These are phyloP conservation scores for Ornithorhynchus anatinus DNA, from an alignment of 2,113 vertebrate genomes.

Conservation along the genomic window DNA sequence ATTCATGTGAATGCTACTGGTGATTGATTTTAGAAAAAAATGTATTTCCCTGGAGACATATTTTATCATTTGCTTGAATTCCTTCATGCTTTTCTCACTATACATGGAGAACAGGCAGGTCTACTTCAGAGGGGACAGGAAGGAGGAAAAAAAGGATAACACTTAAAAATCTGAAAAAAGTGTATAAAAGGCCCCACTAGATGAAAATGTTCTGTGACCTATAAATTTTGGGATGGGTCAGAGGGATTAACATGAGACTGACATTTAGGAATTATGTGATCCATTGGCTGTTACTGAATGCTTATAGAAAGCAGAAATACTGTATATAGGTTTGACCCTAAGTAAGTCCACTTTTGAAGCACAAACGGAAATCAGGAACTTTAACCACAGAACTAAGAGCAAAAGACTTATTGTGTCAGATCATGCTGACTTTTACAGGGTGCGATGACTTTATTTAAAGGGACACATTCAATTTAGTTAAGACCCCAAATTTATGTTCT, in stretches of 20 bases:
- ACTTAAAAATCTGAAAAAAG: conserved; percentile 40
- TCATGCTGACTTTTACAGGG: conserved; percentile 31
- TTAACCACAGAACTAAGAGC: conserved; percentile 9
- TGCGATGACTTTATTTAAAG: conserved; percentile 49
- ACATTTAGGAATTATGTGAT: conserved; percentile 61
- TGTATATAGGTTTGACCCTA: neutral
- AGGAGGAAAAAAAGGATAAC: conserved; percentile 28
- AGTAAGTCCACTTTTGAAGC: neutral
- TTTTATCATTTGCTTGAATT: conserved; percentile 64
- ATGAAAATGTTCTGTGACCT: conserved; percentile 58
- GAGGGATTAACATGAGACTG: conserved; percentile 54
- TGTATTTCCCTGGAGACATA: conserved; percentile 51
- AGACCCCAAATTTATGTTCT: conserved; percentile 30
- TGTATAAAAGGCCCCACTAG: conserved; percentile 34
- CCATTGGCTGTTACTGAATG: conserved; percentile 33
- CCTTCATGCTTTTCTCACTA: conserved; percentile 37
- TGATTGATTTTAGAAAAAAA: conserved; percentile 62
- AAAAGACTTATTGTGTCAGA: conserved; percentile 10
- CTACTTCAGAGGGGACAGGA: conserved; percentile 18
- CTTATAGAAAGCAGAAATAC: conserved; percentile 28
- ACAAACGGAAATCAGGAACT: conserved; percentile 12
- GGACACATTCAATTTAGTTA: conserved; percentile 11
- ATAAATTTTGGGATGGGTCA: conserved; percentile 58
- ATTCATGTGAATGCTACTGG: conserved; percentile 51
- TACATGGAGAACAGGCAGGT: conserved; percentile 10